Base-by-base conservation (phyloP, 1,140 invertebrate species). In the Diprion similis region DNA sequence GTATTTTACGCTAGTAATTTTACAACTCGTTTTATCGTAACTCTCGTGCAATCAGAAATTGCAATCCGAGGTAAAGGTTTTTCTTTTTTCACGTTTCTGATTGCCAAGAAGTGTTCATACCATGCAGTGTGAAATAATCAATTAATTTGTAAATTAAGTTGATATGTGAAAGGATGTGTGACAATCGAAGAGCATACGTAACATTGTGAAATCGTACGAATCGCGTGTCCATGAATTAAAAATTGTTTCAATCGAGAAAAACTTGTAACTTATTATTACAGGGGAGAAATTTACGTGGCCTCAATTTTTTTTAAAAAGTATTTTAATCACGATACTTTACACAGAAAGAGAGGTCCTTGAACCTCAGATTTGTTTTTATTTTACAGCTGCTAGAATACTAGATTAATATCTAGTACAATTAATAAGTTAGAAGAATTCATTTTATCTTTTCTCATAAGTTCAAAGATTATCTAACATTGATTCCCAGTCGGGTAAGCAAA, bases 401-500 rank as follows among this genome's bases (percentile, higher is more conserved):
- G 17, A 64, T 3, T 17, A 17, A 24, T 24, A 68, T 24, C 11
- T 17, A n/a, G 24, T 68, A 68, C 19, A 24, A 68, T 68, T 68
- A 24, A n/a, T 17, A 15, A 37, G 4, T 18, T 13, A 68, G 6
- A 68, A 68, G 3, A 68, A 68, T 68, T 18, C 2, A 68, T 6
- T 6, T 24, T n/a, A 3, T 1, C 24, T 37, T 37, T 37, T 37
- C 24, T 37, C 24, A 37, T 37, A 37, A 37, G 24, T 77, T 80
- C 77, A 81, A 24, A 80, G 71, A 70, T 78, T 75, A 66, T 75
- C 68, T 24, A 84, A 73, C 78, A 84, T 80, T 45, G 76, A 81
- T 78, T 87, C 84, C 77, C 84, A 82, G 73, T 87, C 83, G n/a
- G 83, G 80, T 65, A 83, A 82, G 76, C 85, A 85, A 77, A 86